Evolutionary conservation across 2,113 vertebrate genomes (phyloP).

Genomic region (Lamprotornis superbus): DNA sequence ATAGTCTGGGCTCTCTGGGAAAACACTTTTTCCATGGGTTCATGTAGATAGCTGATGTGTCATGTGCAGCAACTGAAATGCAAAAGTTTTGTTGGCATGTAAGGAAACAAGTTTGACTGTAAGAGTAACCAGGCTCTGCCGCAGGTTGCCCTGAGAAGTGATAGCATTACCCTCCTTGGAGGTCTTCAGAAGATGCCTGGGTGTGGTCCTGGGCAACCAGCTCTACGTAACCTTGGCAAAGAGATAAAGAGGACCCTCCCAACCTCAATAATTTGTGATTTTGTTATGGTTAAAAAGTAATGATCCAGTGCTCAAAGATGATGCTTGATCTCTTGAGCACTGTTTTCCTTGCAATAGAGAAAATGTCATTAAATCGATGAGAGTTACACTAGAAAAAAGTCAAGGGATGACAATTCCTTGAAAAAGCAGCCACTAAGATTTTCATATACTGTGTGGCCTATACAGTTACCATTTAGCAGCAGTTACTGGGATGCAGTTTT

Average conservation of each 20-base stretch:
- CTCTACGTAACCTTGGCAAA: not conserved
- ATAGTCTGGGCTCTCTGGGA: not conserved
- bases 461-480: not conserved
- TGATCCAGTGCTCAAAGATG: not conserved
- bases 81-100: not conserved
- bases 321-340: not conserved
- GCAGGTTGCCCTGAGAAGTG: not conserved
- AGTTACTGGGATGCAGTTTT: not conserved
- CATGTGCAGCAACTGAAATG: not conserved
- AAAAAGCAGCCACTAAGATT: not conserved
- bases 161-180: not conserved
- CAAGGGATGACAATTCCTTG: not conserved
- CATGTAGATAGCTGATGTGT: not conserved
- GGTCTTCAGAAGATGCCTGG: not conserved
- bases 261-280: not conserved
- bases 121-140: not conserved
- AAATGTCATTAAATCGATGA: not conserved
- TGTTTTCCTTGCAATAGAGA: not conserved
- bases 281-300: not conserved
- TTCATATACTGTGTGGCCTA: not conserved
- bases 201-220: not conserved
- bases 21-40: not conserved
- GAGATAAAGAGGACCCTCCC: not conserved
- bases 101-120: not conserved
- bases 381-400: not conserved